Evolutionary conservation across 2,797 vertebrate species (phyloP), one percentile per base, ranked within the genome.

Genomic region (Pseudochirops corinnae): DNA sequence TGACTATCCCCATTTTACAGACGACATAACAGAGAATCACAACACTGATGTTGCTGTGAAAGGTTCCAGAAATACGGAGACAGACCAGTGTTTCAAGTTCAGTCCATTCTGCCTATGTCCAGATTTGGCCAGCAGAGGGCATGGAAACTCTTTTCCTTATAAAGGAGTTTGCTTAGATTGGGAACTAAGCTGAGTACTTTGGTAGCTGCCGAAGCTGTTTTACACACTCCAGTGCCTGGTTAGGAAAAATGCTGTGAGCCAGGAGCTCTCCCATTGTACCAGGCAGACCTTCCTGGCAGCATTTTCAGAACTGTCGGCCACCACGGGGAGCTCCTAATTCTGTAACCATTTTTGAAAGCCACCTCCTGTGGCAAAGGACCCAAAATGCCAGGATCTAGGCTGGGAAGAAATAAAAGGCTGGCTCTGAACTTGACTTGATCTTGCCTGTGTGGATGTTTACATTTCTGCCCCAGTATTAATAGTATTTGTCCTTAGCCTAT

Each of bases 121-220:
- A 93, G 1, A 0, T 4, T 29, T 74, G 97, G 29, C 98, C 98
- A 98, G 95, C 96, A 98, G 98, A 97, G 95, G 98, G 98, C 98
- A 95, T 92, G 96, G 95, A 95, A 62, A 94, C 95, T 93, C 97
- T 97, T 96, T 90, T 18, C 95, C 94, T 92, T n/a, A 62, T 14
- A 0, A 0, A 0, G 1, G 92, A 95, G 33, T 96, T 97, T 16
- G 60, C 94, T 96, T 90, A 91, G 90, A 93, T 92, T 39, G 91
- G 82, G 56, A 97, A 91, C 0, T 13, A 94, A 62, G 0, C n/a
- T 31, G 56, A 96, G 31, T 29, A 21, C 56, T 94, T 93, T 39
- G 5, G 18, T 39, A 82, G 21, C 39, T 46, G 39, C n/a, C 0
- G 21, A 87, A 46, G 74, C 39, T 50, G 39, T 46, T 87, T 87